Percentiles rank a stretch among this genome's conserved stretches.
phyloP scores from a whole-genome alignment of 2,888 invertebrate genomes.

The Callinectes sapidus region DNA sequence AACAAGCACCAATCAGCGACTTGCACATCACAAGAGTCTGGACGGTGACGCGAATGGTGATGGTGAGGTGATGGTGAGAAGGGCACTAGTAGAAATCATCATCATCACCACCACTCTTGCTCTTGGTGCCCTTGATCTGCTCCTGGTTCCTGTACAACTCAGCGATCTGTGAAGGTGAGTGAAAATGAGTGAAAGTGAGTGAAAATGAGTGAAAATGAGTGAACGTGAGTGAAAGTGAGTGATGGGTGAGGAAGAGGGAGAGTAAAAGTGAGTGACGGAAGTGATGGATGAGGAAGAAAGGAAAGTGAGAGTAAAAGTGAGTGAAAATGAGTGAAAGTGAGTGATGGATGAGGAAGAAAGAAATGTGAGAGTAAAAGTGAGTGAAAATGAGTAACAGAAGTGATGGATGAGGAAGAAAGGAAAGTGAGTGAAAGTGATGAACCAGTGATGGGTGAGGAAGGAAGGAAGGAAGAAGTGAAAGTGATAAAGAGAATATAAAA shows the following conservation, averaged over 20 bases:
- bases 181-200: neutral
- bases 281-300: neutral
- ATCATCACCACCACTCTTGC: constrained; percentile 72
- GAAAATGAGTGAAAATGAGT: neutral
- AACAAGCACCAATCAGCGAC: neutral
- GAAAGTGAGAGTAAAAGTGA: neutral
- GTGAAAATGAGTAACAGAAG: too few species aligned
- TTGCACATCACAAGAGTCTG: neutral
- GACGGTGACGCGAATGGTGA: neutral
- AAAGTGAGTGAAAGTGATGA: too few species aligned
- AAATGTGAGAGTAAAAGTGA: too few species aligned
- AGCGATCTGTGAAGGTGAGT: constrained; percentile 79
- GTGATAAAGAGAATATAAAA: too few species aligned
- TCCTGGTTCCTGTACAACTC: constrained; percentile 94
- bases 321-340: neutral
- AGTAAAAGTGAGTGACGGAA: neutral
- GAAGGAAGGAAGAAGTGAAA: too few species aligned
- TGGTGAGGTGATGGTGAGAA: too few species aligned
- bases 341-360: neutral
- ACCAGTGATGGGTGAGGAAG: too few species aligned
- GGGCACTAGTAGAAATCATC: constrained; percentile 74
- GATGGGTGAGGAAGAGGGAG: neutral
- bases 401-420: neutral
- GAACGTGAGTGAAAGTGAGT: too few species aligned
- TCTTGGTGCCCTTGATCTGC: constrained; percentile 78